phyloP scores from a whole-genome alignment of 2,797 vertebrate genomes.

The Pseudocheirus occidentalis region DNA sequence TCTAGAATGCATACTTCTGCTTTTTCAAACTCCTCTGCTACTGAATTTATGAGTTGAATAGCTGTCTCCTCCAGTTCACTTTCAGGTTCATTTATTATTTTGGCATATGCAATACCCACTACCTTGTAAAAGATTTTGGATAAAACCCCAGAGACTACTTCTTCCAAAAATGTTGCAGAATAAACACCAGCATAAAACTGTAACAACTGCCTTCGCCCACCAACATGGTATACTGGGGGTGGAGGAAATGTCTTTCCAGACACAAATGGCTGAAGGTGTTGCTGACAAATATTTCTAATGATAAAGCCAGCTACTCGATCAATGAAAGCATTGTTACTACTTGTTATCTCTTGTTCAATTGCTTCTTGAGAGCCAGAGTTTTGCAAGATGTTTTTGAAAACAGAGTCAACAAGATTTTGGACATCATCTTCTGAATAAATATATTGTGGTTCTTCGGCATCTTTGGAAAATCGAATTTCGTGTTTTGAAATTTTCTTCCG shows the following conservation, averaged over 20 bases:
- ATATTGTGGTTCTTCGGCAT: slow-evolving; percentile 59
- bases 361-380: slow-evolving; percentile 58
- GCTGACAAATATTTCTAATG: slow-evolving; percentile 71
- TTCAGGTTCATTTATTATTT: slow-evolving; percentile 56
- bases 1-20: slow-evolving; percentile 65
- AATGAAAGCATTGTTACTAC: slow-evolving; percentile 55
- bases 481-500: slow-evolving; percentile 78
- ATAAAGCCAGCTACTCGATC: slow-evolving; percentile 78
- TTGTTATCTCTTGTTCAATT: slow-evolving; percentile 55
- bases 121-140: slow-evolving; percentile 75
- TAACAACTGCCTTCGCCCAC: slow-evolving; percentile 31
- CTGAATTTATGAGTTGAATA: slow-evolving; percentile 65
- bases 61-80: slow-evolving; percentile 66
- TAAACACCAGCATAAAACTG: slow-evolving; percentile 59
- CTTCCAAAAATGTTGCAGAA: slow-evolving; percentile 75
- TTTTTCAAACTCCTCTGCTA: slow-evolving; percentile 69
- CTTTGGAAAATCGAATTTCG: slow-evolving; percentile 76
- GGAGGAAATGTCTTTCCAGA: slow-evolving; percentile 38
- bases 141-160: slow-evolving; percentile 75
- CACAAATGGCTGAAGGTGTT: slow-evolving; percentile 76
- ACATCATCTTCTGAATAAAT: slow-evolving; percentile 76
- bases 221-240: background rate
- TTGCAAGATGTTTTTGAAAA: slow-evolving; percentile 72
- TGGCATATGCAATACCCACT: slow-evolving; percentile 67
- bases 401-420: slow-evolving; percentile 71